phyloP scores from a whole-genome alignment of 2,888 invertebrate genomes.

The Syritta pipiens region DNA sequence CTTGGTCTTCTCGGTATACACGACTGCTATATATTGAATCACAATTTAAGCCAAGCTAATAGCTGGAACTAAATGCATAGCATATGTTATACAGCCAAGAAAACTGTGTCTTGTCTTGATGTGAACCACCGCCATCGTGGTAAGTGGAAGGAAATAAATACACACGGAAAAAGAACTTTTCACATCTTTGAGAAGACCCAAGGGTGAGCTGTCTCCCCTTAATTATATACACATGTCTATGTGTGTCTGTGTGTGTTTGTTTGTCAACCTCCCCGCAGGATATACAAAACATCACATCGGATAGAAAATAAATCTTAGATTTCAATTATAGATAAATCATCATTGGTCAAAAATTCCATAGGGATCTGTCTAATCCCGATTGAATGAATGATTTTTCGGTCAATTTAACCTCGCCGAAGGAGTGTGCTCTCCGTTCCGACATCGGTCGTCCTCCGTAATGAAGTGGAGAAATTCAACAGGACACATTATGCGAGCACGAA shows the following conservation, averaged over 20 bases:
- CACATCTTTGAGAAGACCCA: conserved; percentile 49
- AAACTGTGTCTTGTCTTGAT: conserved; percentile 34
- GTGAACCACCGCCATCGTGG: conserved; percentile 25
- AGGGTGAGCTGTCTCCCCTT: no score
- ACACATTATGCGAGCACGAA: conserved; percentile 66
- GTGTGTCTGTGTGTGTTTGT: no score
- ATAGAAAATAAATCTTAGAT: conserved; percentile 66
- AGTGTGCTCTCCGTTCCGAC: no score
- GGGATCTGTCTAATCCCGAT: conserved; percentile 67
- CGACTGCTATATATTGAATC: conserved; percentile 47
- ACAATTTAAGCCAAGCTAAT: conserved; percentile 56
- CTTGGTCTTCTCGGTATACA: no score
- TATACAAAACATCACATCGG: no score
- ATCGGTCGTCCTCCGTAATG: no score
- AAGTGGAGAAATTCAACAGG: conserved; percentile 67
- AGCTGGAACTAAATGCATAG: conserved; percentile 54
- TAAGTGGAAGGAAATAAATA: conserved; percentile 26
- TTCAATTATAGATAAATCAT: conserved; percentile 69
- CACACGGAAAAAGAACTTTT: conserved; percentile 22
- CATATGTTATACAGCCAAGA: conserved; percentile 26
- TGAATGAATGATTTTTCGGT: conserved; percentile 68
- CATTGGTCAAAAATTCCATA: conserved; percentile 65
- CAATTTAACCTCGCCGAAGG: conserved; percentile 62
- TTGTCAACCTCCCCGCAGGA: conserved; percentile 1
- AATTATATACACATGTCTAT: no score